Conservation (phyloP, 2,797 vertebrate genomes). For the Hapalemur alaotrensis region DNA sequence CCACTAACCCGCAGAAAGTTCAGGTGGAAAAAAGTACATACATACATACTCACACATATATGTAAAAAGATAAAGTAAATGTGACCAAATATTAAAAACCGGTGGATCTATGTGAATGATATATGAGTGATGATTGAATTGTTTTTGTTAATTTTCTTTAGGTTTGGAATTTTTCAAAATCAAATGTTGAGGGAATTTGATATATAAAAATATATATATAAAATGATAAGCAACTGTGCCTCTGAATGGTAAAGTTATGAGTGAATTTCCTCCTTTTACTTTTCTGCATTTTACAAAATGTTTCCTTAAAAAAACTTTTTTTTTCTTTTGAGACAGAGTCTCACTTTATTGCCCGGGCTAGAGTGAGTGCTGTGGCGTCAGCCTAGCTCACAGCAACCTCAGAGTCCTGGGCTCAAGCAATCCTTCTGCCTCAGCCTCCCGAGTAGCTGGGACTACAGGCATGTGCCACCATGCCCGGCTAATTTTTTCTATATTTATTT, state of each 20-base stretch:
- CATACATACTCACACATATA: neutral
- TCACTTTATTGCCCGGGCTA: no score
- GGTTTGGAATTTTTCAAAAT: neutral
- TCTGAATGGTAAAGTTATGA: neutral
- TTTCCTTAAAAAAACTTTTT: neutral
- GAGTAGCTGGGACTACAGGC: no score
- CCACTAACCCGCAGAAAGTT: neutral
- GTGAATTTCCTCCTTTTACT: constrained; percentile 15
- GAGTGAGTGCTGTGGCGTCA: no score
- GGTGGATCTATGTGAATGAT: neutral
- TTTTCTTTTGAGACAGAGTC: no score
- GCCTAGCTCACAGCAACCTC: no score
- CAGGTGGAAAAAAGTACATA: neutral
- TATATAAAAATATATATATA: neutral
- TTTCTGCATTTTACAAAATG: neutral
- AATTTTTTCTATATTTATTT: no score
- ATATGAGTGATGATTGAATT: neutral
- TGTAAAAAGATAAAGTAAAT: neutral
- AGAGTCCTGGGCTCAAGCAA: no score
- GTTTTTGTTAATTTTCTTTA: neutral
- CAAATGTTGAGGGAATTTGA: neutral
- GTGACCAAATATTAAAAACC: neutral
- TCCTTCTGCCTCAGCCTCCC: no score
- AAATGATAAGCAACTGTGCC: neutral
- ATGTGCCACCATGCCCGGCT: no score